These are phyloP conservation scores for Aphidius ervi DNA, from an alignment of 1,140 invertebrate species.

Conservation along the genomic window DNA sequence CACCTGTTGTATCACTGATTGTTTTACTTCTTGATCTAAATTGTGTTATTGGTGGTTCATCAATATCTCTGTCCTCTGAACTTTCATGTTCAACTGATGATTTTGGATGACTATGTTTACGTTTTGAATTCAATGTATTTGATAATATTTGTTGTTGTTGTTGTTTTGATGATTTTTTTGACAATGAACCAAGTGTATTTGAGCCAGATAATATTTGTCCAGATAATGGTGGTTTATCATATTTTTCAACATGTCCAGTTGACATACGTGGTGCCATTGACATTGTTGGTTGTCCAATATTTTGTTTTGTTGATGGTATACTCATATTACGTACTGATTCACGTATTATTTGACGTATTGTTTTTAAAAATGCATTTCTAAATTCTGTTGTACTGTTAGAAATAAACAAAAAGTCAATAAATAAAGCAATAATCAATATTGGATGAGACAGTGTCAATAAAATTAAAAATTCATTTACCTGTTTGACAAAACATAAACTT, in stretches of 20 bases:
- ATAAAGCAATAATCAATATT: conserved; percentile 1
- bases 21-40: conserved; percentile 87
- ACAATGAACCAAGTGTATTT: conserved; percentile 40
- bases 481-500: conserved; percentile 94
- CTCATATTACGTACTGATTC: conserved; percentile 94
- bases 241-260: conserved; percentile 46
- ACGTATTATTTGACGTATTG: conserved; percentile 92
- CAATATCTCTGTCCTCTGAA: conserved; percentile 46
- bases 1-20: conserved; percentile 75
- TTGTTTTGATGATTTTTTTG: conserved; percentile 51
- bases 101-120: conserved; percentile 82
- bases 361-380: conserved; percentile 92
- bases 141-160: conserved; percentile 57
- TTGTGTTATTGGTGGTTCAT: conserved; percentile 46
- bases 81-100: conserved; percentile 81
- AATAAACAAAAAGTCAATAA: conserved; percentile 3
- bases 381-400: conserved; percentile 84
- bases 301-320: conserved; percentile 75
- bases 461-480: conserved; percentile 57
- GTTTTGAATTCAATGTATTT: conserved; percentile 68
- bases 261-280: conserved; percentile 46
- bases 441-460: not conserved
- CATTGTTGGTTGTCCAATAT: conserved; percentile 44
- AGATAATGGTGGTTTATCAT: conserved; percentile 36
- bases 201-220: conserved; percentile 39